Conservation (phyloP, 2,113 vertebrate species). For the Spheniscus mendiculus region DNA sequence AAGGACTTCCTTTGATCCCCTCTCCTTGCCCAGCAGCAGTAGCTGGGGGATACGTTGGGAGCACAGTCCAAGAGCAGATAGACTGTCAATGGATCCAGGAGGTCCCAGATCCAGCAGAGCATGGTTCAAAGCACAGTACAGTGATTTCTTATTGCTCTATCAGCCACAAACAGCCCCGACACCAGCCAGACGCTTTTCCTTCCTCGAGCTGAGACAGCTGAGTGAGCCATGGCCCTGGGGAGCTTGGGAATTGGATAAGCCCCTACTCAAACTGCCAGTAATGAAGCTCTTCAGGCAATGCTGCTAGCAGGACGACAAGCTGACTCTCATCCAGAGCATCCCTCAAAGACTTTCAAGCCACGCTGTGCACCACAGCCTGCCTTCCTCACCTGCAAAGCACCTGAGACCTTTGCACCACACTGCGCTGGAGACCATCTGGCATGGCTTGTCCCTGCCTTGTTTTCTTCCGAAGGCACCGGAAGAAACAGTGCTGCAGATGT, state of each 20-base stretch:
- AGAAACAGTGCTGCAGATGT: background rate
- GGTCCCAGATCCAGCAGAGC: background rate
- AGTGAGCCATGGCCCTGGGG: background rate
- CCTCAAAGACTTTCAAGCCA: background rate
- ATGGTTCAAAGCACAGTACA: background rate
- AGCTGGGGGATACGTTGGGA: background rate
- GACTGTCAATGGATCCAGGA: background rate
- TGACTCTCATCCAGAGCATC: background rate
- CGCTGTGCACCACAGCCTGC: background rate
- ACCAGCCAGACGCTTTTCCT: background rate
- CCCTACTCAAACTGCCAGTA: background rate
- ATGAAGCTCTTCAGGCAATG: background rate
- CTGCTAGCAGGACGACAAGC: background rate
- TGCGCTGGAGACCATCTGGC: background rate
- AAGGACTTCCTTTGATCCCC: background rate
- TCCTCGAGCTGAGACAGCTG: background rate
- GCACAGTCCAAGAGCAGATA: background rate
- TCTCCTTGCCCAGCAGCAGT: background rate
- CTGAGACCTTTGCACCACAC: accelerated
- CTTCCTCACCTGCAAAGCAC: background rate
- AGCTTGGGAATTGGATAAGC: background rate
- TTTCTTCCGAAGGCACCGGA: background rate
- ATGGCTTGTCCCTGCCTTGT: background rate
- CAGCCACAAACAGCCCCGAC: background rate
- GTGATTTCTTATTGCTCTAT: background rate